phyloP scores from a whole-genome alignment of 2,797 vertebrate genomes.

The Rhinogobio ventralis region DNA sequence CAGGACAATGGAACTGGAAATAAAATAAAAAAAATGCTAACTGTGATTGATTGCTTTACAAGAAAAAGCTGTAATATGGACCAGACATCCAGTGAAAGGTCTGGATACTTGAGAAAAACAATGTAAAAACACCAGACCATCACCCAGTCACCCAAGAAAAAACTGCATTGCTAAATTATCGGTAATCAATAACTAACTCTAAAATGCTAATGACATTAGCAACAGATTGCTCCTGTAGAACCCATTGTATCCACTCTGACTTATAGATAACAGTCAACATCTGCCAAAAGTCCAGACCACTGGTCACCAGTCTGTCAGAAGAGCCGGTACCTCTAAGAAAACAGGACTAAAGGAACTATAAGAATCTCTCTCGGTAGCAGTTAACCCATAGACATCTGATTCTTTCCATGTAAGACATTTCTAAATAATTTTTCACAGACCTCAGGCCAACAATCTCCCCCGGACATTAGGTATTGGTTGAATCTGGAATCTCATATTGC shows the following conservation, averaged over 20 bases:
- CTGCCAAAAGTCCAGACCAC: conserved; percentile 40
- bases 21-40: no score
- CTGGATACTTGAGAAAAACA: neutral
- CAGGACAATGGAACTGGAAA: neutral
- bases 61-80: neutral
- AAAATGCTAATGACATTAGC: conserved; percentile 21
- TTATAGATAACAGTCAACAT: conserved; percentile 51
- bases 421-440: conserved; percentile 34
- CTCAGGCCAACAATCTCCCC: conserved; percentile 47
- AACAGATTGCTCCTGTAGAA: conserved; percentile 18
- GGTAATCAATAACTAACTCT: conserved; percentile 10
- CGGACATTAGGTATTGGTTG: conserved; percentile 48
- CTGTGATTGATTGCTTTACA: neutral
- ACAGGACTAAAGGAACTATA: conserved; percentile 47
- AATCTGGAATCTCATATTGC: conserved; percentile 53
- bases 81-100: neutral
- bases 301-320: conserved; percentile 48
- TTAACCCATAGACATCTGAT: conserved; percentile 47
- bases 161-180: neutral
- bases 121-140: neutral
- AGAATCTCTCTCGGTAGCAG: conserved; percentile 41
- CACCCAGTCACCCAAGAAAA: neutral
- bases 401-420: conserved; percentile 45
- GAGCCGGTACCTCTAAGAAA: conserved; percentile 6
- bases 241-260: conserved; percentile 32